Percentiles rank a stretch among this genome's conserved stretches.
Conservation (phyloP, 2,888 invertebrate genomes). For the Orthosia cruda region DNA sequence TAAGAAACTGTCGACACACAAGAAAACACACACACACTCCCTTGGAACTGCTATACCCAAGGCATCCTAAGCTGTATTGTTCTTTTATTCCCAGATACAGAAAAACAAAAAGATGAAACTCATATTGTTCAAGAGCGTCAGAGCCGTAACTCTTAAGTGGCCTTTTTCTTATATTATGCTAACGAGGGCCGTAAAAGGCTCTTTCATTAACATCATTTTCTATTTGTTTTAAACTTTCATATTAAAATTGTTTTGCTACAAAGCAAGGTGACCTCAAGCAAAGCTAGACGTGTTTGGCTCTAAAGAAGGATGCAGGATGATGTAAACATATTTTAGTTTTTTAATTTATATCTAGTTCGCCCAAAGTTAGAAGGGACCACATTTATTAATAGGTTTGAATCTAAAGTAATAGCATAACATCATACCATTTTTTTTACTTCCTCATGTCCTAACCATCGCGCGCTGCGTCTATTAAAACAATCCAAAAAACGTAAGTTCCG, state of each 20-base stretch:
- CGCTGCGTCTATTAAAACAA: too few relatives aligned
- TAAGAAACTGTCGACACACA: slow-evolving; percentile 21
- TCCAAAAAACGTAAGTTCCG: not conserved
- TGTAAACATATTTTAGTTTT: slow-evolving; percentile 30
- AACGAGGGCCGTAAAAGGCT: slow-evolving; percentile 48
- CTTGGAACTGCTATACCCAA: slow-evolving; percentile 10
- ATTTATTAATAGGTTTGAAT: not conserved
- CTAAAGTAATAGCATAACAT: not conserved
- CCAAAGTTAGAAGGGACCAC: not conserved
- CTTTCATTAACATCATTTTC: slow-evolving; percentile 49
- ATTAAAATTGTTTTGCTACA: slow-evolving; percentile 33
- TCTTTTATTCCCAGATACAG: slow-evolving; percentile 46
- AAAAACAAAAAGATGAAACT: slow-evolving; percentile 54
- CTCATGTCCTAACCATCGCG: too few relatives aligned
- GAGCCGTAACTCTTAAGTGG: slow-evolving; percentile 56
- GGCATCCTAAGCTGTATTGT: slow-evolving; percentile 29
- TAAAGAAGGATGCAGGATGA: slow-evolving; percentile 11
- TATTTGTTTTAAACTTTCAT: slow-evolving; percentile 30
- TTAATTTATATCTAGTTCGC: not conserved
- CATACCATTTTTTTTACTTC: too few relatives aligned
- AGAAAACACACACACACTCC: slow-evolving; percentile 13
- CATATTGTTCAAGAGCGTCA: slow-evolving; percentile 53
- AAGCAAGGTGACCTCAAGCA: slow-evolving; percentile 31
- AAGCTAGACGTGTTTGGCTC: not conserved
- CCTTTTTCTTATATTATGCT: slow-evolving; percentile 58